Conservation (phyloP, 2,113 vertebrate genomes). For the Cyprinodon tularosa region DNA sequence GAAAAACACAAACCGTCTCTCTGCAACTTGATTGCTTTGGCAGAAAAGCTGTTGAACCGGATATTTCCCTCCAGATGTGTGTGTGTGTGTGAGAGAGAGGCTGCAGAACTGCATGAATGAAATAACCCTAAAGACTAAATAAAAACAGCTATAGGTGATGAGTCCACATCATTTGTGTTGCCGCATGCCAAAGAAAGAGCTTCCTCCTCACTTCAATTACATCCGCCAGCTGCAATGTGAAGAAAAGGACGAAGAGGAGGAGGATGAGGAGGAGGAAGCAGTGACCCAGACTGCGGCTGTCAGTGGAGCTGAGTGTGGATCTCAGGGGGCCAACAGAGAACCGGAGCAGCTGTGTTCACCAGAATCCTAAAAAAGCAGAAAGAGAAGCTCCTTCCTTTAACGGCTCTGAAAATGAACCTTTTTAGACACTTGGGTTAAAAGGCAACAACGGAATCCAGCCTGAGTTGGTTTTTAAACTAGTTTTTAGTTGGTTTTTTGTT, state of each 20-base stretch:
- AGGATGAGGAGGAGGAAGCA: slow-evolving; percentile 35
- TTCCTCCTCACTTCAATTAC: slow-evolving; percentile 54
- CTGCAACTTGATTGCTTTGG: slow-evolving; percentile 20
- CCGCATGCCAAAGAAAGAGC: slow-evolving; percentile 17
- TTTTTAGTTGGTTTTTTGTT: background rate
- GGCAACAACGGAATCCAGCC: background rate
- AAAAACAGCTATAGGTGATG: background rate
- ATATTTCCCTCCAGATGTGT: slow-evolving; percentile 12
- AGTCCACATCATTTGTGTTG: background rate
- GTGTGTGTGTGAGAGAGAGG: background rate
- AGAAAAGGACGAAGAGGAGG: slow-evolving; percentile 41
- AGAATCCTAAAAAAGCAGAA: slow-evolving; percentile 33
- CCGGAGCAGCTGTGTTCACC: slow-evolving; percentile 42
- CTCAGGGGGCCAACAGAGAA: slow-evolving; percentile 5
- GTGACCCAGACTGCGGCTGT: slow-evolving; percentile 45
- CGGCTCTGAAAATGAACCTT: background rate
- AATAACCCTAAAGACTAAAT: background rate
- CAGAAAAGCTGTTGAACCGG: slow-evolving; percentile 22
- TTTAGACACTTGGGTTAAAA: background rate
- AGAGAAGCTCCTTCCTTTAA: background rate
- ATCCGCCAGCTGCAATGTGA: slow-evolving; percentile 56
- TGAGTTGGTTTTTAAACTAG: background rate
- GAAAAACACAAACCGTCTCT: background rate
- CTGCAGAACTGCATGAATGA: background rate
- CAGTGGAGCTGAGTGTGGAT: slow-evolving; percentile 35